Base-by-base conservation (phyloP, 2,113 vertebrate genomes). In the Collichthys lucidus region DNA sequence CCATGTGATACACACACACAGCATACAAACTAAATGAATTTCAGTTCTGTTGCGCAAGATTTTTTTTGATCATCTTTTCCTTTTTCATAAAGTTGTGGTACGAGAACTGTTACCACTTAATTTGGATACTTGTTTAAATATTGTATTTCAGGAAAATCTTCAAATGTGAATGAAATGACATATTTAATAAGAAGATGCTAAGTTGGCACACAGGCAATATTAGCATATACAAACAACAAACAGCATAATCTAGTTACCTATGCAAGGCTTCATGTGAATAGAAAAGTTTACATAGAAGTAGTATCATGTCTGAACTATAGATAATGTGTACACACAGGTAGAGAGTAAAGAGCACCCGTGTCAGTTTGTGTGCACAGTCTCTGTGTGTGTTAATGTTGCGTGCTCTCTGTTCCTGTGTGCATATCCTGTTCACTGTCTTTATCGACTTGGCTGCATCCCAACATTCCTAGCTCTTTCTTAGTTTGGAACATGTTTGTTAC, bases 401-500 rank as follows among this genome's bases (percentile, higher is more conserved):
- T 79, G 35, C 9, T 67, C 10, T 68, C 44, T 19, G 14, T 74
- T 35, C 26, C 53, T 66, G 14, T 74, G 61, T 80, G 55, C 44
- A 56, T 50, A 63, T 65, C 59, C 63, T 47, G 40, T 57, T 81
- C 12, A 61, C 40, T n/a, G 26, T 50, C 73, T 80, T 73, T 40
- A 77, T 80, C 68, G 56, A 46, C 74, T 79, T 82, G 47, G 53
- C 80, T 4, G 5, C 8, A 57, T 83, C 60, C 77, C 62, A 74
- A 16, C 70, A 82, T 87, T 90, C 71, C 40, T 47, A 3, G 46
- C 62, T 72, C 61, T 52, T 52, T 80, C 31, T 81, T 83, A 82
- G 84, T 86, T 83, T 81, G 60, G 73, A 66, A 56, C 46, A 60
- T 77, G 80, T 86, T 90, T 87, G 89, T 86, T 77, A 64, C 82